Conservation (phyloP, 2,888 invertebrate species). For the Parelbella ahira region DNA sequence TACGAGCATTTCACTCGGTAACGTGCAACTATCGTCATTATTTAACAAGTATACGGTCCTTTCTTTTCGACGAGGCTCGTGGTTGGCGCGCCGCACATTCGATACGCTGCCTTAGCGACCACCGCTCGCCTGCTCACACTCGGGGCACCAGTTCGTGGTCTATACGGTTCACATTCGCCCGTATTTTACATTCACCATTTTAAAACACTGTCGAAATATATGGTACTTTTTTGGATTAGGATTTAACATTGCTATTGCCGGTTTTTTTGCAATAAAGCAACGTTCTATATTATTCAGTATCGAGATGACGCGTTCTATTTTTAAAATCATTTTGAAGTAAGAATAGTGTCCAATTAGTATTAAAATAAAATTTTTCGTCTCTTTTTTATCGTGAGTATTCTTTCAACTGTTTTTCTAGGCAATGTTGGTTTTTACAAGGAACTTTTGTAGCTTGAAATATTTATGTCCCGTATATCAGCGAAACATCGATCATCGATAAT, state of each 20-base stretch:
- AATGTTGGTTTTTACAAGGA: no score
- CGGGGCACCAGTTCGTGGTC: slow-evolving; percentile 27
- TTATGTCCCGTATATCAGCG: no score
- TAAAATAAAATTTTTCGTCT: no score
- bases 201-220: slow-evolving; percentile 30
- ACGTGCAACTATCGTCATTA: slow-evolving; percentile 75
- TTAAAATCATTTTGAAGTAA: no score
- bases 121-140: slow-evolving; percentile 47
- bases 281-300: no score
- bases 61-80: slow-evolving; percentile 71
- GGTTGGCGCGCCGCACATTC: slow-evolving; percentile 53
- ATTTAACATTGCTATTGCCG: slow-evolving; percentile 13
- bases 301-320: slow-evolving; percentile 8
- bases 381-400: no score
- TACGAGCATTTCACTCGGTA: slow-evolving; percentile 76
- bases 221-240: slow-evolving; percentile 11
- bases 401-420: no score
- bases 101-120: slow-evolving; percentile 59
- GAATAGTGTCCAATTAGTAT: no score
- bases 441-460: no score
- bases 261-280: slow-evolving; percentile 25
- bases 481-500: no score
- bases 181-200: slow-evolving; percentile 27
- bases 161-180: slow-evolving; percentile 43
- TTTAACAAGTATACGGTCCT: slow-evolving; percentile 73